Conservation (phyloP, 2,113 vertebrate species). For the Peucedramus taeniatus region DNA sequence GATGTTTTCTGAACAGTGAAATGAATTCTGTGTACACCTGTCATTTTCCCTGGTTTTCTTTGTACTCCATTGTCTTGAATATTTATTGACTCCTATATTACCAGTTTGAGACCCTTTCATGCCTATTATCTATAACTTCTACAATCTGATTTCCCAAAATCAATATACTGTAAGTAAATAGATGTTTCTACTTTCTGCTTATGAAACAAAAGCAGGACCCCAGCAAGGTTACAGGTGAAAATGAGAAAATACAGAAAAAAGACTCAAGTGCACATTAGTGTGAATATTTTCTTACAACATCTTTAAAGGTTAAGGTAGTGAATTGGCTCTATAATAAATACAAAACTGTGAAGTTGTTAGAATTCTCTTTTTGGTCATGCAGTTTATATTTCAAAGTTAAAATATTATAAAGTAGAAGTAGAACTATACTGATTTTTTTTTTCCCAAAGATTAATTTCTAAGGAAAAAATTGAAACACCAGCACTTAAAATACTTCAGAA, state of each 20-base stretch:
- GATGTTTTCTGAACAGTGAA: not conserved
- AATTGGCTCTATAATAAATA: not conserved
- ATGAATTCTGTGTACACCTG: conserved; percentile 1
- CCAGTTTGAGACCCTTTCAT: conserved; percentile 9
- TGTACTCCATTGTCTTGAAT: not conserved
- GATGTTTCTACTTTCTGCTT: conserved; percentile 22
- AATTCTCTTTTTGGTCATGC: not conserved
- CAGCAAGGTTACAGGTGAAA: not conserved
- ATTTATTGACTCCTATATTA: conserved; percentile 33
- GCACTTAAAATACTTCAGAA: not conserved
- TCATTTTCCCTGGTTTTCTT: conserved; percentile 9
- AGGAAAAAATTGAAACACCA: not conserved
- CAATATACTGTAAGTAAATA: conserved; percentile 41
- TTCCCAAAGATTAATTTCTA: not conserved
- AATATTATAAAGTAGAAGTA: not conserved
- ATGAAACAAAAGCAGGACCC: not conserved
- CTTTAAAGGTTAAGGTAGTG: not conserved
- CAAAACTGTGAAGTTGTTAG: not conserved
- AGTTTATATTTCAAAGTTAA: not conserved
- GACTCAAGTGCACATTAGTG: not conserved
- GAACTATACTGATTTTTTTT: not conserved
- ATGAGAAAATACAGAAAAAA: not conserved
- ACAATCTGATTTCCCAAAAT: conserved; percentile 29
- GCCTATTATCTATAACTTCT: not conserved
- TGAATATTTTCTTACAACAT: not conserved